These are phyloP conservation scores for Drosophila fulvimacula DNA, from an alignment of 2,888 invertebrate species.

Conservation along the genomic window DNA sequence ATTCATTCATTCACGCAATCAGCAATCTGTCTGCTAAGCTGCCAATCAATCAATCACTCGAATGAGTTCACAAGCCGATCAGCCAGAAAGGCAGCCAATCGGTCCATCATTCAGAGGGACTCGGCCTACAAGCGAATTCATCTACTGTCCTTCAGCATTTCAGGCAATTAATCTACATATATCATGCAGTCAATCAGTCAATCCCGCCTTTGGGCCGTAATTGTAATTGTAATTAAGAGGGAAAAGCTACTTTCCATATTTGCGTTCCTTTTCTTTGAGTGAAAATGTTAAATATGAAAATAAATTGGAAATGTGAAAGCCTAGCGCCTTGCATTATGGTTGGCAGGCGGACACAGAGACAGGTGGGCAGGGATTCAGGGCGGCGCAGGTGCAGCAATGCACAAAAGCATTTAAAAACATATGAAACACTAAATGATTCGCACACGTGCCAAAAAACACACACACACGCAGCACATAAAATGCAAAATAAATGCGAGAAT, in stretches of 20 bases:
- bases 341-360: background rate
- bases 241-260: background rate
- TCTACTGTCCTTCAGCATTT: background rate
- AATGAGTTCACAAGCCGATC: background rate
- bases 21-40: background rate
- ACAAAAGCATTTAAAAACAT: conserved; percentile 49
- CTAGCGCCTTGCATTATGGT: background rate
- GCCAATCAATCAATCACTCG: background rate
- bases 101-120: background rate
- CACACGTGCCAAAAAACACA: conserved; percentile 41
- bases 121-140: background rate
- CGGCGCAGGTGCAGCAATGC: conserved; percentile 37
- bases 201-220: background rate
- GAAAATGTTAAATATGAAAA: conserved; percentile 2
- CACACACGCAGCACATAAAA: background rate
- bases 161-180: background rate
- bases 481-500: conserved; percentile 7
- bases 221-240: background rate
- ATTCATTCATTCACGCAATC: background rate
- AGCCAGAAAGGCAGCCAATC: background rate
- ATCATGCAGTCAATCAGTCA: background rate
- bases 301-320: conserved; percentile 13
- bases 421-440: conserved; percentile 56
- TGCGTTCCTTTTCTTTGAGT: background rate
- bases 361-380: background rate